Conservation (phyloP, 2,113 vertebrate genomes). For the Piaya cayana region DNA sequence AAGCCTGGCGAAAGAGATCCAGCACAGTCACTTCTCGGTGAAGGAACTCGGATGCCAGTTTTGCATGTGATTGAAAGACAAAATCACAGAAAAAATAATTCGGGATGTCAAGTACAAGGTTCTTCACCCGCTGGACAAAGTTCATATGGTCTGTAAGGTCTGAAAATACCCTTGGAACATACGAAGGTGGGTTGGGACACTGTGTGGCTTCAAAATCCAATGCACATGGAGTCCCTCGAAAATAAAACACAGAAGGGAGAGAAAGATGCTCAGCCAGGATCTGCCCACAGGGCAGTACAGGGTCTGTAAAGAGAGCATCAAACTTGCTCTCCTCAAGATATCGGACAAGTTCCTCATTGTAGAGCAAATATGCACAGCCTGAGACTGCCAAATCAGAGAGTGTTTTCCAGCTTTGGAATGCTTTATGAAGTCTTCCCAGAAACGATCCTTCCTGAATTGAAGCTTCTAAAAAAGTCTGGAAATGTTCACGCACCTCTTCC, state of each 20-base stretch:
- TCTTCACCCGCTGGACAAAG: conserved; percentile 81
- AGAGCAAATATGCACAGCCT: conserved; percentile 73
- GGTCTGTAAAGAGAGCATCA: conserved; percentile 81
- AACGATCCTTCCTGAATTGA: conserved; percentile 47
- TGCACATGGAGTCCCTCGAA: conserved; percentile 78
- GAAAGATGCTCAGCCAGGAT: conserved; percentile 78
- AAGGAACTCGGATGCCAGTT: conserved; percentile 76
- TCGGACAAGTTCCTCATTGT: conserved; percentile 73
- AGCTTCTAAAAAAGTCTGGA: background rate
- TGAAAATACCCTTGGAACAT: conserved; percentile 63
- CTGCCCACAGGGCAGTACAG: conserved; percentile 83
- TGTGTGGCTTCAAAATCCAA: conserved; percentile 72
- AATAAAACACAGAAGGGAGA: conserved; percentile 80
- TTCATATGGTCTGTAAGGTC: conserved; percentile 71
- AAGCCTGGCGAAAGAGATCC: conserved; percentile 75
- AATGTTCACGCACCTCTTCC: background rate
- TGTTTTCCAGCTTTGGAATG: background rate
- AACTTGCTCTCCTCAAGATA: conserved; percentile 68
- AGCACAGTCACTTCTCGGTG: conserved; percentile 66
- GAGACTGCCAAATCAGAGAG: background rate
- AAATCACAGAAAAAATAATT: conserved; percentile 58
- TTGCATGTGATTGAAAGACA: conserved; percentile 64
- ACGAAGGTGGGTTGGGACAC: conserved; percentile 80
- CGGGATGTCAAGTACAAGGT: conserved; percentile 38
- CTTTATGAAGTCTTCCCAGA: conserved; percentile 34